Conservation (phyloP, 37 sponge, comb jelly and placozoan genomes). For the Bolinopsis microptera region DNA sequence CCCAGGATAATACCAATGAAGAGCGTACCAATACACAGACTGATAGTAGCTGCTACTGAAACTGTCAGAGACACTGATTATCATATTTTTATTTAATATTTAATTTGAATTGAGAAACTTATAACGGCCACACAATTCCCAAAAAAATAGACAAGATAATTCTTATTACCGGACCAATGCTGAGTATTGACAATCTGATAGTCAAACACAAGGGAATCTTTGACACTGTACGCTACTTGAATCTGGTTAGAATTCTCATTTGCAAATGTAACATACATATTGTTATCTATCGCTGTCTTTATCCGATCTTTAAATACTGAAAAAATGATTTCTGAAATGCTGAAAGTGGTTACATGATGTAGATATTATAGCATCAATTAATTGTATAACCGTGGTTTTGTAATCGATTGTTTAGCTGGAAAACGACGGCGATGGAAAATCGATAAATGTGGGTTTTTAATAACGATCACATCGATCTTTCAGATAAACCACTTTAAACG, state of each 20-base stretch:
- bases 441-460: too few relatives aligned
- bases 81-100: too few relatives aligned
- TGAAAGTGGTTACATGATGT: too few relatives aligned
- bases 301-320: constrained; percentile 31
- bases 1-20: neutral
- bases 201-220: neutral
- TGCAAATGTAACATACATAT: neutral
- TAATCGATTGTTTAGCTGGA: too few relatives aligned
- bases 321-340: neutral
- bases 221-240: constrained; percentile 13
- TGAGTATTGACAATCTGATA: neutral
- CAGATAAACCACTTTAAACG: neutral
- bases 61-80: neutral
- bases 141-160: too few relatives aligned
- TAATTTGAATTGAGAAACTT: too few relatives aligned
- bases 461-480: too few relatives aligned
- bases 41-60: constrained; percentile 27
- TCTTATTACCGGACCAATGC: constrained; percentile 32
- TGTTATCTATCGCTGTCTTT: neutral
- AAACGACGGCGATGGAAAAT: too few relatives aligned
- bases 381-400: too few relatives aligned
- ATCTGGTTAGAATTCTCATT: neutral
- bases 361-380: too few relatives aligned
- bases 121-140: too few relatives aligned
- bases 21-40: constrained; percentile 35